Percentiles rank a stretch among this genome's conserved stretches.
These are phyloP conservation scores for Symphodus melops DNA, from an alignment of 2,113 vertebrate species.

Conservation along the genomic window DNA sequence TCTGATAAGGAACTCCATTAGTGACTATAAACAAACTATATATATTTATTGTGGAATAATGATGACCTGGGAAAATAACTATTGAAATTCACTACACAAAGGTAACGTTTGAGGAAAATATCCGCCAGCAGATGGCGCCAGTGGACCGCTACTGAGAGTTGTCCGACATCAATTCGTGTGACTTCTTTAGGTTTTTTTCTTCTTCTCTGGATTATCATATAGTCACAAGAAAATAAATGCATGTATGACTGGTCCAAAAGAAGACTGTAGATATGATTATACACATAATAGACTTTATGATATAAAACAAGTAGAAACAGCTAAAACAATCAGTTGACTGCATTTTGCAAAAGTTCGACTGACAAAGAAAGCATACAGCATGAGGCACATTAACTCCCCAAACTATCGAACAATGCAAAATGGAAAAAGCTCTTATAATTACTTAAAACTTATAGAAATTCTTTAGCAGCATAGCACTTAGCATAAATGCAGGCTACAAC, in stretches of 20 bases:
- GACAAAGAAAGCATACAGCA: conserved; percentile 58
- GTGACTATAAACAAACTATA: too few relatives aligned
- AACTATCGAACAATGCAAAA: conserved; percentile 61
- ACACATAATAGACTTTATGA: conserved; percentile 57
- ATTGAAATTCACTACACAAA: neutral
- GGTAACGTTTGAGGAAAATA: neutral
- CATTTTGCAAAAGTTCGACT: conserved; percentile 47
- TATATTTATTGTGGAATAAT: too few relatives aligned
- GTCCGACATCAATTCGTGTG: too few relatives aligned
- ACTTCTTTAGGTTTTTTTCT: neutral
- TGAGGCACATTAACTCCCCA: conserved; percentile 54
- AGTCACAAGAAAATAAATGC: neutral
- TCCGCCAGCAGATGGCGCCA: conserved; percentile 43
- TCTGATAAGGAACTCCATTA: too few relatives aligned
- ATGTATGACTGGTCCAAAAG: neutral
- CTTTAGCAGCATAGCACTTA: conserved; percentile 69
- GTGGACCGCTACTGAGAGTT: neutral
- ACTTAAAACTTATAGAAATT: conserved; percentile 48
- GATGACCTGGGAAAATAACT: too few relatives aligned
- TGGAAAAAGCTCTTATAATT: conserved; percentile 62
- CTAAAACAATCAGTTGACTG: conserved; percentile 58
- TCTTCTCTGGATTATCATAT: neutral
- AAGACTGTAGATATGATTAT: neutral
- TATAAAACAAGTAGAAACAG: conserved; percentile 76
- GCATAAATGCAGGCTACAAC: conserved; percentile 62